phyloP scores from a whole-genome alignment of 2,113 vertebrate genomes.

The Accipiter cooperii region DNA sequence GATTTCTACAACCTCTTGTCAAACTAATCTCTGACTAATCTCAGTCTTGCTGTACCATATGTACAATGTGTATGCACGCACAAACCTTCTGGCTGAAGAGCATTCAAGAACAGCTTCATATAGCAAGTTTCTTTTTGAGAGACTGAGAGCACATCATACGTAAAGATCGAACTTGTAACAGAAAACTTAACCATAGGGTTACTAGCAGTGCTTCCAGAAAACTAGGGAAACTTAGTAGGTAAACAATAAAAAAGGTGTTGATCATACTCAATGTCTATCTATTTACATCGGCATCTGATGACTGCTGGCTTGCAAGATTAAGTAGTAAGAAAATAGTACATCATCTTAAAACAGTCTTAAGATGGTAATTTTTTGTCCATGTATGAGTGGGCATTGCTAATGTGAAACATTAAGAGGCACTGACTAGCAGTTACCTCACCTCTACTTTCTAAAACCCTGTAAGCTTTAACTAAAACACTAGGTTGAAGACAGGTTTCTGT shows the following conservation, averaged over 20 bases:
- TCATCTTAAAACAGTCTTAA: background rate
- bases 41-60: background rate
- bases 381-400: background rate
- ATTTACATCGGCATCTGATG: background rate
- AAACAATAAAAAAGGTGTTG: background rate
- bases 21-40: background rate
- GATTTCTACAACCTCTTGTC: background rate
- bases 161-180: background rate
- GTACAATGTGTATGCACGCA: rapidly evolving
- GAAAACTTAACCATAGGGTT: background rate
- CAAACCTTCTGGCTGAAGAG: background rate
- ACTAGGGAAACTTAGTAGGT: background rate
- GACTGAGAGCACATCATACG: background rate
- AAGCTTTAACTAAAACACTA: background rate
- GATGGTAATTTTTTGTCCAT: background rate
- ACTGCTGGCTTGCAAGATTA: background rate
- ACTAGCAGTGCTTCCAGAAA: background rate
- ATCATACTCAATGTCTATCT: background rate
- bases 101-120: background rate
- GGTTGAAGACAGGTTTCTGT: background rate
- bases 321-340: background rate
- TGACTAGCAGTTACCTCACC: background rate
- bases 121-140: background rate
- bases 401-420: background rate
- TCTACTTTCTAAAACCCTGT: background rate